Conservation (phyloP, 2,888 invertebrate genomes). For the Mesorhabditis spiculigera region DNA sequence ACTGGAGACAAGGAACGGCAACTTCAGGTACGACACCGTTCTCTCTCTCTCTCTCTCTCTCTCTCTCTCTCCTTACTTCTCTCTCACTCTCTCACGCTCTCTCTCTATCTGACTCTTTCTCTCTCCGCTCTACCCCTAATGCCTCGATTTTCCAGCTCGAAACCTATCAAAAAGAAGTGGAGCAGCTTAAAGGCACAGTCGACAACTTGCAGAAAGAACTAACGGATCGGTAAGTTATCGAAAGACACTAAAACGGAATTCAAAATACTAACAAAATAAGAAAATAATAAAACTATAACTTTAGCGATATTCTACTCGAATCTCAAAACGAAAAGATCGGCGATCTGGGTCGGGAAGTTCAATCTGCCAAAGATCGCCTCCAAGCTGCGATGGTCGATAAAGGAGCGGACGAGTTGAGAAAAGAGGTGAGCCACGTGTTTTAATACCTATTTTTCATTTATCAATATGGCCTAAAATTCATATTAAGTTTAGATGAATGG, state of each 20-base stretch:
- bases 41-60: background rate
- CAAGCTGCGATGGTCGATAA: slow-evolving; percentile 38
- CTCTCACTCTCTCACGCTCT: background rate
- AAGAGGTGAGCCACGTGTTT: slow-evolving; percentile 18
- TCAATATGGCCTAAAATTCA: too few relatives aligned
- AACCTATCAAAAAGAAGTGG: slow-evolving; percentile 39
- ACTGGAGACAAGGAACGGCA: slow-evolving; percentile 49
- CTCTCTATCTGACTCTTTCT: background rate
- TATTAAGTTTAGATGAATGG: too few relatives aligned
- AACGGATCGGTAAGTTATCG: slow-evolving; percentile 21
- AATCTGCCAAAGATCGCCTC: slow-evolving; percentile 25
- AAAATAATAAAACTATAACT: slow-evolving; percentile 26
- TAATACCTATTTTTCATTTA: too few relatives aligned
- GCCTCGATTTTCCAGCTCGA: slow-evolving; percentile 28
- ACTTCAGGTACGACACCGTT: slow-evolving; percentile 16
- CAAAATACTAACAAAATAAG: background rate
- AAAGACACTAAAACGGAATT: background rate
- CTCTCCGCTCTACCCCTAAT: background rate
- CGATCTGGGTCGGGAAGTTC: slow-evolving; percentile 49
- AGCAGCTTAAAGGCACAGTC: slow-evolving; percentile 35
- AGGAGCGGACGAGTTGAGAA: slow-evolving; percentile 33
- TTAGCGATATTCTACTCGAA: slow-evolving; percentile 53
- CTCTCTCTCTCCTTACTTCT: background rate
- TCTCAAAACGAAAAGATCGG: slow-evolving; percentile 58
- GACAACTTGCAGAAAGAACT: slow-evolving; percentile 57